Evolutionary conservation across 2,113 vertebrate species (phyloP).

Genomic region (Saccopteryx bilineata): DNA sequence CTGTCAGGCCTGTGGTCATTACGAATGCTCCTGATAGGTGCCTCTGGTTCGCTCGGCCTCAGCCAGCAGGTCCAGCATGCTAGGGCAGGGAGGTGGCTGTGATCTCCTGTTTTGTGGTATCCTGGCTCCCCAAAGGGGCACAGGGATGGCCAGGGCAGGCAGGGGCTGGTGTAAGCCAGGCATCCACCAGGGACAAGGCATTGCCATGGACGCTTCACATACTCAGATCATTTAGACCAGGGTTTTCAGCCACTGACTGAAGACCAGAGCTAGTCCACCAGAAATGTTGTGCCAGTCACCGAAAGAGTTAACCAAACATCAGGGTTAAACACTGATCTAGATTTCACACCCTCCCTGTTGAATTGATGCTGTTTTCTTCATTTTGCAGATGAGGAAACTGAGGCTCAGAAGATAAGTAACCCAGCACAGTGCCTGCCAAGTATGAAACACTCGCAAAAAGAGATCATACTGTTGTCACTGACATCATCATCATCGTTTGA

Average conservation of each 20-base stretch:
- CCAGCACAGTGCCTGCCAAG: background rate
- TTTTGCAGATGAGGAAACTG: background rate
- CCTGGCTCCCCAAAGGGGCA: background rate
- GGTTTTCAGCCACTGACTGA: too few species aligned
- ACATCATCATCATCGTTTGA: background rate
- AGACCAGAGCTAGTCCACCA: too few species aligned
- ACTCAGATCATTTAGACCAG: background rate
- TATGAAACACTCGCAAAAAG: background rate
- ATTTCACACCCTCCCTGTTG: background rate
- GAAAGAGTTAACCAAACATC: too few species aligned
- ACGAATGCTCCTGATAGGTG: background rate
- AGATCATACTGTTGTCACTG: background rate
- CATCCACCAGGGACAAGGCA: background rate
- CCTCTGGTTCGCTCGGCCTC: background rate
- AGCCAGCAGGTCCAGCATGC: background rate
- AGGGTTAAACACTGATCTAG: background rate
- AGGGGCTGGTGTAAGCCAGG: background rate
- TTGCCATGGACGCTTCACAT: background rate
- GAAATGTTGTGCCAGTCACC: too few species aligned
- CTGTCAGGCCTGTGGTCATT: slow-evolving; percentile 27
- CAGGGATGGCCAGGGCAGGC: background rate
- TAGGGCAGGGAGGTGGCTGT: accelerated
- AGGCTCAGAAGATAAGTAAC: background rate
- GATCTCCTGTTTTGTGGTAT: background rate
- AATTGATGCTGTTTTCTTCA: background rate